A percentile compares a stretch with the other conserved stretches of the same genome.
phyloP scores from a whole-genome alignment of 2,113 vertebrate genomes.

The Atherinomorus stipes region DNA sequence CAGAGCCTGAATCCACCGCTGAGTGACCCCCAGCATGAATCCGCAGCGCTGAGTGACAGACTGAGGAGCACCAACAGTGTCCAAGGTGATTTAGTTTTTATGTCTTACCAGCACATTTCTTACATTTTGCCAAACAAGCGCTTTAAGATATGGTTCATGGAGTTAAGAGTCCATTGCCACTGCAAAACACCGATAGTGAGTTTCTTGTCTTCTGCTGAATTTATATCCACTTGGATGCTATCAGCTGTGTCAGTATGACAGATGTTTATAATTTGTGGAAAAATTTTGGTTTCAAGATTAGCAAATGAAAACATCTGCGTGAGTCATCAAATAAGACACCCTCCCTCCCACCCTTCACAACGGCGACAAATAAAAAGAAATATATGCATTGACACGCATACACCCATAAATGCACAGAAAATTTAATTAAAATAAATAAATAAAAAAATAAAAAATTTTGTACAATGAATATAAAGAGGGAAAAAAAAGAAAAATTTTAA shows the following conservation, averaged over 20 bases:
- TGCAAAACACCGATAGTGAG: neutral
- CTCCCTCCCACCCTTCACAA: too few species aligned
- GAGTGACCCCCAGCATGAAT: slow-evolving; percentile 23
- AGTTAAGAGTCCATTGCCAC: neutral
- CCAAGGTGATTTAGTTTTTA: slow-evolving; percentile 59
- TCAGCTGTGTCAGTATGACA: slow-evolving; percentile 4
- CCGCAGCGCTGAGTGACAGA: slow-evolving; percentile 13
- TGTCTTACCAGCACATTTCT: slow-evolving; percentile 28
- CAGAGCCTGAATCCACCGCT: slow-evolving; percentile 18
- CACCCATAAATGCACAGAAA: too few species aligned
- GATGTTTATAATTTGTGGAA: slow-evolving; percentile 16
- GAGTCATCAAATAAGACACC: neutral
- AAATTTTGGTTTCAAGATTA: slow-evolving; percentile 15
- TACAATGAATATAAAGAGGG: too few species aligned
- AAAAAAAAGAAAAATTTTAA: too few species aligned
- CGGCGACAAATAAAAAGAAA: too few species aligned
- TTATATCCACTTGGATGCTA: neutral
- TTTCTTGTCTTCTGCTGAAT: slow-evolving; percentile 8
- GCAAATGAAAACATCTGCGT: slow-evolving; percentile 19
- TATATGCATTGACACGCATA: too few species aligned
- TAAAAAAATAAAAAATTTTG: too few species aligned
- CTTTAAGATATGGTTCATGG: slow-evolving; percentile 38
- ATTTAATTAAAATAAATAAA: too few species aligned
- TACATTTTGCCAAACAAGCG: slow-evolving; percentile 51
- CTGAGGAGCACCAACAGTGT: slow-evolving; percentile 15